Base-by-base conservation (phyloP, 2,888 invertebrate species). In the Brachynemurus nebulosus region DNA sequence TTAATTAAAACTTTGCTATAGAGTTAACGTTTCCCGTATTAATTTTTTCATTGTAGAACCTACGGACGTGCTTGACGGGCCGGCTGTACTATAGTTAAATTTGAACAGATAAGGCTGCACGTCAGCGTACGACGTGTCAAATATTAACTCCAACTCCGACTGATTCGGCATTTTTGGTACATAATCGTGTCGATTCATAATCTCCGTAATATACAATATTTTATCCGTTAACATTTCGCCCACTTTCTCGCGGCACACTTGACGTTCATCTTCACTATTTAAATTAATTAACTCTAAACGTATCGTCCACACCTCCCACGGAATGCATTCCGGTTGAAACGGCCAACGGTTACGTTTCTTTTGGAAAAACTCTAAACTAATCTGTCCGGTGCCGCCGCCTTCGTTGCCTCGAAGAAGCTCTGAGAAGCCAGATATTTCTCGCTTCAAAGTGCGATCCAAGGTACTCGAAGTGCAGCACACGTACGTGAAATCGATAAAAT, bases 251-350 rank as follows among this genome's bases (percentile, higher is more conserved):
- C 91, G 76, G 56, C 84, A 86, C 54, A 80, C 74, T 63, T 86
- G 88, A 54, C 89, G 71, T 58, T 93, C 92, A 59, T 84, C 83
- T 60, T 93, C 92, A 61, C 78, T 86, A 48, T 80, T 80, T 42
- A 92, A 71, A 55, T 84, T 81, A 19, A 91, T 80, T 30, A 96
- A 73, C 61, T 95, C 89, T 52, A 97, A 73, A 55, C 86, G 80
- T 5, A 97, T 77, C 25, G 92, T 95, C 97, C 97, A 98, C 45
- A 96, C 89, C 64, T 98, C 97, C 97, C 97, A 98, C 0, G 96
- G 92, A 57, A 90, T 88, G 59, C 85, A 86, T 60, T 96, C 95
- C 6, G 86, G 78, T 51, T 82, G 80, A 62, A 95, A 89, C 20
- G 84, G 78, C 92, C 95, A 95, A 43, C 88, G 78, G 44, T 80